Conservation (phyloP, 2,888 invertebrate species). For the Phyllotreta striolata region DNA sequence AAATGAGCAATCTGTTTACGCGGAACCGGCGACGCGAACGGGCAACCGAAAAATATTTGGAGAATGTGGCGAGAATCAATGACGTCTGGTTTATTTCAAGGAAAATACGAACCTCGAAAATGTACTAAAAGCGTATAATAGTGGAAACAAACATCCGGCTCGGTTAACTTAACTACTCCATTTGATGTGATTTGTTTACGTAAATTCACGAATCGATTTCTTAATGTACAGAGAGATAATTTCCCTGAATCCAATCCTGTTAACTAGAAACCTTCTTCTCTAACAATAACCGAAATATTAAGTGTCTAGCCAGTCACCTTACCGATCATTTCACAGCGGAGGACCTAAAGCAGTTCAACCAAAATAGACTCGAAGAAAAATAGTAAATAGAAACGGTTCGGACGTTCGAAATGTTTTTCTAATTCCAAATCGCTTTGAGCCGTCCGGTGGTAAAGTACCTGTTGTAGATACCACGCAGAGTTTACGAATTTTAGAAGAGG, state of each 20-base stretch:
- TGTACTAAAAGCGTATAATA: no score
- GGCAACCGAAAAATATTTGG: no score
- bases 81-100: no score
- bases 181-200: no score
- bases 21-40: no score
- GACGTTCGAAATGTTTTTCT: slow-evolving; percentile 12
- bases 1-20: no score
- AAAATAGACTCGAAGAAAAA: slow-evolving; percentile 20
- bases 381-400: slow-evolving; percentile 9
- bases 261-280: slow-evolving; percentile 26
- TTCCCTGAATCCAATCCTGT: slow-evolving; percentile 6
- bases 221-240: no score
- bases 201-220: no score
- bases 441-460: slow-evolving; percentile 29
- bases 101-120: no score
- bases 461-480: slow-evolving; percentile 43
- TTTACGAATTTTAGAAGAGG: slow-evolving; percentile 47
- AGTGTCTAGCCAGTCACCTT: slow-evolving; percentile 35
- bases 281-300: slow-evolving; percentile 34
- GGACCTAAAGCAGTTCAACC: not conserved
- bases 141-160: no score
- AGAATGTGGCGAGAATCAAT: no score
- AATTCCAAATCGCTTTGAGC: slow-evolving; percentile 3
- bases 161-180: no score
- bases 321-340: slow-evolving; percentile 29